phyloP scores from a whole-genome alignment of 2,888 invertebrate species.

The Pandemis corylana region DNA sequence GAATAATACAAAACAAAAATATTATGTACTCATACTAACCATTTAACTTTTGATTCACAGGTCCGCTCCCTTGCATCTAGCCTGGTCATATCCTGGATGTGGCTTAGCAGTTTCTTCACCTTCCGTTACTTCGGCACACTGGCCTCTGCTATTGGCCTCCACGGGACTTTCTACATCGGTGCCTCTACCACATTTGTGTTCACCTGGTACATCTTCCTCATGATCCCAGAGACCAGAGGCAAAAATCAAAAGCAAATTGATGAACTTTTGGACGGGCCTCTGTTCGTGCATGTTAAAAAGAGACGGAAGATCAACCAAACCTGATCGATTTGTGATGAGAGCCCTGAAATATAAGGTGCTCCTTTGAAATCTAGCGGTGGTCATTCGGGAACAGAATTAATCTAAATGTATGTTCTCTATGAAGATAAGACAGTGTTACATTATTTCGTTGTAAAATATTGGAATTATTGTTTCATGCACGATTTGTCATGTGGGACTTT shows the following conservation, averaged over 20 bases:
- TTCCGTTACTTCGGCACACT: constrained; percentile 76
- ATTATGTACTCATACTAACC: too few species aligned
- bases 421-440: too few species aligned
- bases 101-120: constrained; percentile 75
- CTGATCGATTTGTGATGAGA: constrained; percentile 18
- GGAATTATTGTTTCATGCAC: background rate
- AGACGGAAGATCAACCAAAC: constrained; percentile 45
- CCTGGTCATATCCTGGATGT: constrained; percentile 77
- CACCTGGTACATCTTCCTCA: constrained; percentile 65
- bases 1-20: too few species aligned
- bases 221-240: constrained; percentile 74
- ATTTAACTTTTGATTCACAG: constrained; percentile 49
- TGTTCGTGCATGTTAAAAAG: constrained; percentile 55
- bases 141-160: constrained; percentile 70
- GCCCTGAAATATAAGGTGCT: background rate
- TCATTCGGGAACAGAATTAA: background rate
- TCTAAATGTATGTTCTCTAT: background rate
- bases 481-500: background rate
- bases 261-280: constrained; percentile 66
- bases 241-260: constrained; percentile 71
- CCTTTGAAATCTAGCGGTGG: background rate
- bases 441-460: background rate
- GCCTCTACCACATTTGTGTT: constrained; percentile 72
- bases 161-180: constrained; percentile 75
- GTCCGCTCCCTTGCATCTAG: constrained; percentile 77